A percentile compares a stretch with the other conserved stretches of the same genome.
These are phyloP conservation scores for Asarcornis scutulata DNA, from an alignment of 2,113 vertebrate genomes.

Conservation along the genomic window DNA sequence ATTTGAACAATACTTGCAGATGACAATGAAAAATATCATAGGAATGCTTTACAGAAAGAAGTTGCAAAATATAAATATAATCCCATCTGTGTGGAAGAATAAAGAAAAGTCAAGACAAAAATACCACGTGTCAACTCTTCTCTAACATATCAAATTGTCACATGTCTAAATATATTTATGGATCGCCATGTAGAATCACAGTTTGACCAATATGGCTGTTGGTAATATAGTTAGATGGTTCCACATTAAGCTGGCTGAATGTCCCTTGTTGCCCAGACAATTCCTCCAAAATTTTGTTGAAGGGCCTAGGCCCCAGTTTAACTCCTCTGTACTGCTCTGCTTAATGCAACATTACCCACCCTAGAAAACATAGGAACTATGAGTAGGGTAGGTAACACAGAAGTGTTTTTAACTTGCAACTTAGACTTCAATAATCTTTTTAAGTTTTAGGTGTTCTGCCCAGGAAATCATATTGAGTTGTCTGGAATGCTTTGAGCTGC, in stretches of 20 bases:
- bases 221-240: background rate
- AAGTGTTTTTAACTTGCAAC: background rate
- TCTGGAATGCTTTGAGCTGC: slow-evolving; percentile 6
- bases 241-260: background rate
- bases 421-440: background rate
- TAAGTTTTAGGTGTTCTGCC: slow-evolving; percentile 13
- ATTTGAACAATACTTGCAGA: background rate
- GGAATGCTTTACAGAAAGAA: background rate
- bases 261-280: background rate
- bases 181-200: background rate
- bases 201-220: background rate
- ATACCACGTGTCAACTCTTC: background rate
- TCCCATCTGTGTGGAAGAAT: background rate
- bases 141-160: background rate
- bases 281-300: background rate
- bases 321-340: background rate
- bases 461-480: background rate
- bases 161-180: background rate
- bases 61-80: background rate
- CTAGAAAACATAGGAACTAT: background rate
- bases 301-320: background rate
- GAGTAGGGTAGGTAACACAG: background rate
- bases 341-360: background rate
- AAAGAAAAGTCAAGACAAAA: background rate
- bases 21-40: background rate